Evolutionary conservation across 2,888 invertebrate genomes (phyloP), one percentile per base, ranked within the genome.

Genomic region (Athripsodes cinereus): DNA sequence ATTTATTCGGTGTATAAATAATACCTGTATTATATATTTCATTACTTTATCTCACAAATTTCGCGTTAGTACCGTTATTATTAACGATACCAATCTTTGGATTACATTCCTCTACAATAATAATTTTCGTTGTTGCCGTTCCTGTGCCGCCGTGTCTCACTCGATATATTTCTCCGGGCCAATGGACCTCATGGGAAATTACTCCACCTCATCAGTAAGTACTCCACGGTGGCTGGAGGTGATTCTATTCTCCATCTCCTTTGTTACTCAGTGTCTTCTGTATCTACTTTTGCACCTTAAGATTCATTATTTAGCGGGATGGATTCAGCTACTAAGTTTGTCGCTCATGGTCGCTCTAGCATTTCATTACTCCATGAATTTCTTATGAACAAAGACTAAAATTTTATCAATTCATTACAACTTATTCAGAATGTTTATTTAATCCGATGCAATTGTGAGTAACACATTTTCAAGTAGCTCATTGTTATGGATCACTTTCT

Each of bases 121-220:
- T 31, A 31, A 31, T 40, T 40, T 26, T 40, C 40, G 8, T 13
- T 40, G 13, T 13, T 13, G 5, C 40, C 26, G 26, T 26, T 26
- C 26, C 13, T 16, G 40, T 13, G 40, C 40, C 40, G 40, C n/a
- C 40, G 16, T 16, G 40, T 40, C 40, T 40, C 40, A 40, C 8
- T 40, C 40, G 40, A 40, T 40, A 40, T 40, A 40, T 40, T 40
- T 40, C 40, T 40, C 40, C 40, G 40, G 40, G 40, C 40, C 40
- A 40, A 40, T 40, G 40, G 40, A 40, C 13, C 40, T 40, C 40
- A 40, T 40, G 40, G 40, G 40, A 40, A 40, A 40, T 40, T 40
- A 40, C 40, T n/a, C 40, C 40, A 16, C 40, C 40, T 40, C 16
- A 16, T 13, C 40, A 16, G 40, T 40, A 40, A 40, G 40, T 40